Evolutionary conservation across 2,888 invertebrate genomes (phyloP), one percentile per base, ranked within the genome.

Genomic region (Agriotes lineatus): DNA sequence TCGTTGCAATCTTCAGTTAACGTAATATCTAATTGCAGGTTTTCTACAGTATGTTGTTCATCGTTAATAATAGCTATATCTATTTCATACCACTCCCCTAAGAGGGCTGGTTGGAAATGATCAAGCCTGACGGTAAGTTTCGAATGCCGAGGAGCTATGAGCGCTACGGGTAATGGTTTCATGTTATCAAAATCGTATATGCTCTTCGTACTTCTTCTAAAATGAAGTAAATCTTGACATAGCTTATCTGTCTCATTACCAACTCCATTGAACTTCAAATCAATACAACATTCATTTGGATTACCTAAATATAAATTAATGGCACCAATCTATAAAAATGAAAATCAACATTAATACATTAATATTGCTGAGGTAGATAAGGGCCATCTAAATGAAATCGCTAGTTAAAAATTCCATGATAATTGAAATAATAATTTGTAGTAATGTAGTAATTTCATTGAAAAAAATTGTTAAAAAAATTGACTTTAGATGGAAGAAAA

Each of bases 41-140:
- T 87, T 79, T 88, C 86, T 44, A 90, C 85, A 61, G 83, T 82
- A 54, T 84, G 84, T 69, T 87, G 85, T 77, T 90, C 90, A 75
- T 88, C 86, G 80, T 93, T 90, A 54, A 84, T 86, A 56, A 94
- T 85, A n/a, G 85, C 86, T 62, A 93, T 88, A 72, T 87, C 87
- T 59, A 96, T 88, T 50, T 91, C 89, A 82, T 94, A 94, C 90
- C 94, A 95, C 85, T 96, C 96, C 66, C 94, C 94, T 70, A 94
- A 88, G 16, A 96, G 85, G 74, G 95, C 95, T 20, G 96, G 95
- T 77, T 87, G 90, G 74, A 86, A 86, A 73, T 94, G 90, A 42
- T 86, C 85, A 57, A 91, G 86, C 70, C 81, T 83, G 60, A 91
- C 82, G 37, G 85, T 83, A 61, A 92, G 79, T 77, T 88, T 88